Base-by-base conservation (phyloP, 2,888 invertebrate genomes). In the Macrosoma leucophasiata region DNA sequence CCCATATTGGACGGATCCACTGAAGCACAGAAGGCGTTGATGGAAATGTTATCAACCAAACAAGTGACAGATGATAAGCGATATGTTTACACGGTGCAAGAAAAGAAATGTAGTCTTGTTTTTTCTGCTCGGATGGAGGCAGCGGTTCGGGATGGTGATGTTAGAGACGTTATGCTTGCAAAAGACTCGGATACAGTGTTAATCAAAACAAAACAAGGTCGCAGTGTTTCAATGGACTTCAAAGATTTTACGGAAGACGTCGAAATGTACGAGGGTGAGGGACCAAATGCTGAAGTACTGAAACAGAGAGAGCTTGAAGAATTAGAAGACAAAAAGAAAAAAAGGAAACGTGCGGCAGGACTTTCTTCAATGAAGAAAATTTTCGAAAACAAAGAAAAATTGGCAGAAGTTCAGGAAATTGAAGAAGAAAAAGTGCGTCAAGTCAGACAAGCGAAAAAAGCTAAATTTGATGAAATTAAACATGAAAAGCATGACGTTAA, bases 1-100 rank as follows among this genome's bases (percentile, higher is more conserved):
- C 93, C 93, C 0, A 79, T 90, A 10, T 67, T 93, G 25, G 90
- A 92, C 48, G 89, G 88, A 13, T 88, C 89, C 9, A 86, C 88
- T 8, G 90, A 91, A 45, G 88, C 87, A 28, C 90, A 91, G 48
- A 88, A 87, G 58, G 70, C 77, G 23, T 67, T 92, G 17, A 75
- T 88, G 41, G 87, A 89, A 46, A 65, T 92, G 52, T 68, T 92
- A 27, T 81, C 87, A 37, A 76, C 72, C 44, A 91, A 88, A 59
- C 87, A 75, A 62, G 82, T 84, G 41, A 75, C 73, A 1, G 87
- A 87, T 29, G 86, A 87, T 4, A 86, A 87, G 26, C 86, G 86
- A 48, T 93, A 89, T 57, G 91, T 93, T 25, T 94, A 93, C 59
- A 89, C 90, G 11, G 90, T 93, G 18, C 87, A 90, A 51, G 92